A percentile compares a stretch with the other conserved stretches of the same genome.
phyloP scores from a whole-genome alignment of 30 jellyfish, hydroid and myxozoan species.

The Cassiopea xamachana region DNA sequence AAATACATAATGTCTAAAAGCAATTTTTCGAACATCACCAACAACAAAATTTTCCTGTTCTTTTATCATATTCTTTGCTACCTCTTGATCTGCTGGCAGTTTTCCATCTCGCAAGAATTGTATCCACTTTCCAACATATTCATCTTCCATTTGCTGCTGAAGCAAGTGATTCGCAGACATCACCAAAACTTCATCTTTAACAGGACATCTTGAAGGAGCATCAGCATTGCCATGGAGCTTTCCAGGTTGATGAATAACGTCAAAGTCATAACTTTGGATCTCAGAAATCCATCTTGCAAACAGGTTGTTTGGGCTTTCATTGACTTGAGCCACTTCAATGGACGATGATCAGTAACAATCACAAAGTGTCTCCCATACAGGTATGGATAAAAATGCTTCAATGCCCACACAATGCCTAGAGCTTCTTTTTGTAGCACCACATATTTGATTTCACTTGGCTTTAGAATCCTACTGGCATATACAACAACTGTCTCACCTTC shows the following conservation, averaged over 20 bases:
- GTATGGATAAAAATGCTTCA: slow-evolving; percentile 68
- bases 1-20: too few species aligned
- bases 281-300: slow-evolving; percentile 67
- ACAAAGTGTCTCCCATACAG: slow-evolving; percentile 65
- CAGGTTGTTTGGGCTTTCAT: slow-evolving; percentile 57
- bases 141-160: slow-evolving; percentile 32
- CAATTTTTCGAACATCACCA: slow-evolving; percentile 11
- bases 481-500: slow-evolving; percentile 49
- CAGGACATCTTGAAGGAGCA: slow-evolving; percentile 30
- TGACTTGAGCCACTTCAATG: slow-evolving; percentile 68
- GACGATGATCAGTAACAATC: slow-evolving; percentile 49
- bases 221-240: slow-evolving; percentile 56
- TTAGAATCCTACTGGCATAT: slow-evolving; percentile 39
- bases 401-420: slow-evolving; percentile 56
- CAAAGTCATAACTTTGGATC: slow-evolving; percentile 60
- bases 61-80: slow-evolving; percentile 11
- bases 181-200: background rate
- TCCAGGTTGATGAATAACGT: slow-evolving; percentile 57
- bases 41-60: slow-evolving; percentile 20
- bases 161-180: background rate
- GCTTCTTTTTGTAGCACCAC: slow-evolving; percentile 59
- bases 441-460: slow-evolving; percentile 46
- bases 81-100: slow-evolving; percentile 12
- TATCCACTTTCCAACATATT: slow-evolving; percentile 30
- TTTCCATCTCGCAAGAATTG: slow-evolving; percentile 2